A percentile compares a stretch with the other conserved stretches of the same genome.
These are phyloP conservation scores for Caenorhabditis sinica DNA, from an alignment of 2,888 invertebrate genomes.

Conservation along the genomic window DNA sequence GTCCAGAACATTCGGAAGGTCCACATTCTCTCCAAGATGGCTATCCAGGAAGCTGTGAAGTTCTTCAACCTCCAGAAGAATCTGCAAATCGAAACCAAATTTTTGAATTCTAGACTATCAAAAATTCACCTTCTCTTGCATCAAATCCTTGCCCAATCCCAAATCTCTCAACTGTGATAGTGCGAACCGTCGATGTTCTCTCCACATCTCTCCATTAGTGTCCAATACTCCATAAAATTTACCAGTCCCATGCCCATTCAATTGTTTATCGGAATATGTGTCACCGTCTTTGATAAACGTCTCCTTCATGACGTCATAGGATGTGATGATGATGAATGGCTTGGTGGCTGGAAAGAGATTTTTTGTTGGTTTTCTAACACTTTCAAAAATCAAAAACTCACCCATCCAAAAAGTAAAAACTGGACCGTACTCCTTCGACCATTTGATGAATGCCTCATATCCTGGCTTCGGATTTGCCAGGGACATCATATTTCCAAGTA, in stretches of 20 bases:
- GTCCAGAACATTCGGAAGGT: conserved; percentile 34
- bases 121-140: conserved; percentile 25
- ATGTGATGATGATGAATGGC: conserved; percentile 44
- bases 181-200: conserved; percentile 50
- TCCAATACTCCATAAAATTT: conserved; percentile 31
- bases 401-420: conserved; percentile 41
- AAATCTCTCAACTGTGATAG: conserved; percentile 44
- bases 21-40: conserved; percentile 21
- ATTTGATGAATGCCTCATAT: conserved; percentile 22
- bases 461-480: conserved; percentile 7
- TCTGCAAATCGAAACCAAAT: not conserved
- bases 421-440: conserved; percentile 28
- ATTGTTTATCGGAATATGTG: conserved; percentile 34
- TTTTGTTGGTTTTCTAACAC: too few relatives aligned
- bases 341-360: conserved; percentile 10
- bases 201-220: conserved; percentile 48
- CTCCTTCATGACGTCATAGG: conserved; percentile 56
- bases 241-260: not conserved
- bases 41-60: conserved; percentile 10
- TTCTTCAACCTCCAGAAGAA: conserved; percentile 4
- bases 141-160: conserved; percentile 46
- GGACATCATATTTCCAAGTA: conserved; percentile 17
- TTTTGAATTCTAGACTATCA: too few relatives aligned
- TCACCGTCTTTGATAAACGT: conserved; percentile 61
- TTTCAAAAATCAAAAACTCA: conserved; percentile 18